phyloP scores from a whole-genome alignment of 2,113 vertebrate species.

The Epinephelus lanceolatus region DNA sequence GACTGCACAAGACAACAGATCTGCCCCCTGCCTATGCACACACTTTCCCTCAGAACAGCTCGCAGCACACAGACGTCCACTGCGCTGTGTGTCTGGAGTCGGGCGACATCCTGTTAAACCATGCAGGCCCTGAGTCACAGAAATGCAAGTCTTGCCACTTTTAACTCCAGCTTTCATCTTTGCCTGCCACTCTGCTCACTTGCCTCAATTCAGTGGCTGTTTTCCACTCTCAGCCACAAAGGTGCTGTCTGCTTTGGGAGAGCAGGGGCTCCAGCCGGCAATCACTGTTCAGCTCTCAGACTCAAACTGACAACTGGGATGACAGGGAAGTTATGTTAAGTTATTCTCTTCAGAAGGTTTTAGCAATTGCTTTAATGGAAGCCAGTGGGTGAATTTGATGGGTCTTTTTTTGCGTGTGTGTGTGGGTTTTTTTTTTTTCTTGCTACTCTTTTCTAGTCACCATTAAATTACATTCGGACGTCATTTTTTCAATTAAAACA shows the following conservation, averaged over 20 bases:
- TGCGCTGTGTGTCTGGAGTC: conserved; percentile 15
- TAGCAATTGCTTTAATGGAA: conserved; percentile 52
- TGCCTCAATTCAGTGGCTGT: conserved; percentile 60
- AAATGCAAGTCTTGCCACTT: conserved; percentile 63
- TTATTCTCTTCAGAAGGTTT: conserved; percentile 57
- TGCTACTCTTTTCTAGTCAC: not conserved
- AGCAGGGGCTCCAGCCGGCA: conserved; percentile 36
- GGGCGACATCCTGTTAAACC: conserved; percentile 54
- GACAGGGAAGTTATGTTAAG: conserved; percentile 37
- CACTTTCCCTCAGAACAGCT: conserved; percentile 10
- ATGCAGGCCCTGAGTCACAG: conserved; percentile 50
- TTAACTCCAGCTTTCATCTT: conserved; percentile 68
- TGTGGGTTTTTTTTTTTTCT: not conserved
- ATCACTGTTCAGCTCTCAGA: conserved; percentile 47
- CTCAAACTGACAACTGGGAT: conserved; percentile 51
- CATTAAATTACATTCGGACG: conserved; percentile 47
- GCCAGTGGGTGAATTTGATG: conserved; percentile 18
- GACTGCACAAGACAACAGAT: conserved; percentile 47
- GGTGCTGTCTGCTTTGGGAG: conserved; percentile 51
- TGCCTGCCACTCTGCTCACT: conserved; percentile 59
- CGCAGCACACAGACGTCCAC: conserved; percentile 9
- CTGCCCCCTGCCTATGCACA: conserved; percentile 8
- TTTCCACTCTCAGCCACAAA: conserved; percentile 60
- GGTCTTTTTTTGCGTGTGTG: not conserved
- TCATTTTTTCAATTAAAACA: conserved; percentile 46